A percentile compares a stretch with the other conserved stretches of the same genome.
Conservation (phyloP, 2,113 vertebrate genomes). For the Sarotherodon lohbergeri region DNA sequence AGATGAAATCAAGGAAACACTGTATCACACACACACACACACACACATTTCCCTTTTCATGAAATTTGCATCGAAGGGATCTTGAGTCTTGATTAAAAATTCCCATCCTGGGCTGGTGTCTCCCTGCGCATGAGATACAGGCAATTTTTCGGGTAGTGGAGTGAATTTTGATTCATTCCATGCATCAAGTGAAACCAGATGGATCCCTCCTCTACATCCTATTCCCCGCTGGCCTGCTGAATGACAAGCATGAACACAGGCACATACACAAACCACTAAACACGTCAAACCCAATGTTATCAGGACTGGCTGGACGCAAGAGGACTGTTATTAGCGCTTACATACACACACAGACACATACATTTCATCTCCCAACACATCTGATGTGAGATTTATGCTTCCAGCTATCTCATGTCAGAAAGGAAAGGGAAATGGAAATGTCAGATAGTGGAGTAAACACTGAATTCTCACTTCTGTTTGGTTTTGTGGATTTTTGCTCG, state of each 20-base stretch:
- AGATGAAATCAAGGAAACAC: neutral
- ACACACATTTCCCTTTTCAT: neutral
- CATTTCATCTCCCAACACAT: neutral
- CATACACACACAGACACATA: neutral
- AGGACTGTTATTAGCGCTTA: neutral
- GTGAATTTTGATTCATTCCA: slow-evolving; percentile 21
- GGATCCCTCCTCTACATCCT: neutral
- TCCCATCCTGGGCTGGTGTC: neutral
- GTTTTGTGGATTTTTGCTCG: neutral
- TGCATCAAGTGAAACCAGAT: slow-evolving; percentile 14
- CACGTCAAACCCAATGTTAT: neutral
- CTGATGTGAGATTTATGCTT: neutral
- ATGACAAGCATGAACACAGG: neutral
- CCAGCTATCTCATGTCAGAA: neutral
- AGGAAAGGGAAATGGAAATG: neutral
- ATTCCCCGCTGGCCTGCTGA: neutral
- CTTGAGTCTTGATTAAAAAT: neutral
- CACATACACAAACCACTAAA: neutral
- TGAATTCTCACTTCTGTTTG: neutral
- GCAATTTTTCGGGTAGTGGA: slow-evolving; percentile 16
- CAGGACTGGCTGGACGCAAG: neutral
- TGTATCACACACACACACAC: neutral
- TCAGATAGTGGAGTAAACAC: neutral
- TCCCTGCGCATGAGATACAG: neutral
- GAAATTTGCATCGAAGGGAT: neutral